phyloP scores from a whole-genome alignment of 1,140 invertebrate genomes.

The Ephestia elutella region DNA sequence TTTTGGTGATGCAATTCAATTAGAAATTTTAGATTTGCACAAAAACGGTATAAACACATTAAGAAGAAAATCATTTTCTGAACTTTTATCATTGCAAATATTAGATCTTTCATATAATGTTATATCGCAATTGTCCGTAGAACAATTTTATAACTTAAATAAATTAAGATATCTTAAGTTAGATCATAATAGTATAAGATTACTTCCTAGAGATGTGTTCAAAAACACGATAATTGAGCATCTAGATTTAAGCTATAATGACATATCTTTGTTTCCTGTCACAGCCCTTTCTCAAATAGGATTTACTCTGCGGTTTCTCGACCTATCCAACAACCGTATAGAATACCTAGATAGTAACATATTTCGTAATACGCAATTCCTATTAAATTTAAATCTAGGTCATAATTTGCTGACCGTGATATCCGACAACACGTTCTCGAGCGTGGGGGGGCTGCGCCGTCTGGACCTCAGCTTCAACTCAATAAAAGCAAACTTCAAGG shows the following conservation, averaged over 20 bases:
- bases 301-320: slow-evolving; percentile 83
- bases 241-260: slow-evolving; percentile 86
- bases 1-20: slow-evolving; percentile 79
- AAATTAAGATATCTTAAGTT: slow-evolving; percentile 85
- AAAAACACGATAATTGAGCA: slow-evolving; percentile 86
- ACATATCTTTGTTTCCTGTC: slow-evolving; percentile 83
- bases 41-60: slow-evolving; percentile 84
- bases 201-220: slow-evolving; percentile 86
- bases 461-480: slow-evolving; percentile 88
- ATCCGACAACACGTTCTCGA: slow-evolving; percentile 91
- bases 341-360: slow-evolving; percentile 92
- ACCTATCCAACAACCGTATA: slow-evolving; percentile 86
- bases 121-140: slow-evolving; percentile 84
- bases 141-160: slow-evolving; percentile 86
- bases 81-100: slow-evolving; percentile 82
- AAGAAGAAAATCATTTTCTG: slow-evolving; percentile 83
- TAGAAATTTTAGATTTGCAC: slow-evolving; percentile 84
- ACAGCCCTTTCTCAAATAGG: slow-evolving; percentile 83
- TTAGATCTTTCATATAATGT: slow-evolving; percentile 87
- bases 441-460: slow-evolving; percentile 83
- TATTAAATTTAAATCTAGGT: slow-evolving; percentile 86
- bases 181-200: slow-evolving; percentile 83
- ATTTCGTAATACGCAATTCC: slow-evolving; percentile 86
- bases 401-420: slow-evolving; percentile 88
- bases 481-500: slow-evolving; percentile 89